Conservation (phyloP, 2,113 vertebrate species). For the Oceanites oceanicus region DNA sequence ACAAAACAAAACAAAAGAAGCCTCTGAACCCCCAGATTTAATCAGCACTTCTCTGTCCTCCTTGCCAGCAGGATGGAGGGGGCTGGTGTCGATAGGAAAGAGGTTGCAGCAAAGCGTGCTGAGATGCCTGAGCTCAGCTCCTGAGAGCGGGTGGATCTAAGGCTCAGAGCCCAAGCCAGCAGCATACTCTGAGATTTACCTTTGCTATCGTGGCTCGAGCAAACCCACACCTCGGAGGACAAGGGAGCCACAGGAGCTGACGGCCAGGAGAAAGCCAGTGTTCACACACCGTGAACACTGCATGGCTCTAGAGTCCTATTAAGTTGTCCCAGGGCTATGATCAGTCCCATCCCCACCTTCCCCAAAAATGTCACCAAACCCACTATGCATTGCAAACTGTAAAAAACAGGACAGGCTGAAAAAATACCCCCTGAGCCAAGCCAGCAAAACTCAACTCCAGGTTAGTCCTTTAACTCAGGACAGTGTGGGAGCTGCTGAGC, state of each 20-base stretch:
- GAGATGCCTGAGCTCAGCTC: not conserved
- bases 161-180: not conserved
- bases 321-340: not conserved
- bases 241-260: not conserved
- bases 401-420: not conserved
- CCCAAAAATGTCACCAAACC: not conserved
- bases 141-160: not conserved
- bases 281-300: fast-evolving
- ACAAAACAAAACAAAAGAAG: not conserved
- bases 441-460: not conserved
- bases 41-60: not conserved
- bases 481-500: not conserved
- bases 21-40: not conserved
- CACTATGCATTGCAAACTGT: not conserved
- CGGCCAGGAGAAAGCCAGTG: not conserved
- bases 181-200: not conserved
- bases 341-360: not conserved
- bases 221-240: not conserved
- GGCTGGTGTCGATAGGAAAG: not conserved
- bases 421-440: not conserved
- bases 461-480: not conserved
- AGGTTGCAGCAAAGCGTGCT: not conserved
- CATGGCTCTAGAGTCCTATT: not conserved
- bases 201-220: not conserved
- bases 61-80: not conserved